Conservation (phyloP, 37 sponge, comb jelly and placozoan genomes). For the Agelas oroides region DNA sequence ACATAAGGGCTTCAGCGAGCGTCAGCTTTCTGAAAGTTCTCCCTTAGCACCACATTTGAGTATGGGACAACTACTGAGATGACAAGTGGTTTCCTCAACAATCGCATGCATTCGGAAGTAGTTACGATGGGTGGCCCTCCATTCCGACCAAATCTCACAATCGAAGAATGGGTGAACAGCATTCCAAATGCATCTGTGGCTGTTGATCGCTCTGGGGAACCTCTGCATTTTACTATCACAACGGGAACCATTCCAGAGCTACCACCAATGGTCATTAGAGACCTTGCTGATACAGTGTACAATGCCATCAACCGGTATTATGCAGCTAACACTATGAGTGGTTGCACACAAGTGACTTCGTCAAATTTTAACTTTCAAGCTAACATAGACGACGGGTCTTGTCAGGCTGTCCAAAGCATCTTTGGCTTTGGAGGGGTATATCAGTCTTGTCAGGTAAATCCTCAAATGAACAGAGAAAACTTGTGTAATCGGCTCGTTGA, state of each 20-base stretch:
- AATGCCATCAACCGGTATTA: constrained; percentile 68
- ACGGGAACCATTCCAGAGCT: no score
- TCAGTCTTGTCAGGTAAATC: no score
- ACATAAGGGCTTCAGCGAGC: constrained; percentile 57
- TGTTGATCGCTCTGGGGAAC: no score
- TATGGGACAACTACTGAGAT: constrained; percentile 4
- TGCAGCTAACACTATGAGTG: constrained; percentile 63
- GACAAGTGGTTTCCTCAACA: constrained; percentile 11
- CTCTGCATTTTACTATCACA: no score
- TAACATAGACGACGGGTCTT: no score
- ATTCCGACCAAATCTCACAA: constrained; percentile 58
- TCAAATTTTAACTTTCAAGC: constrained; percentile 77
- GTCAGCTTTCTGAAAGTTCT: constrained; percentile 53
- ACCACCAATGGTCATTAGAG: no score
- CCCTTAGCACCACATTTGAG: constrained; percentile 11
- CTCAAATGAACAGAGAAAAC: no score
- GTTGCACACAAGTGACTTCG: constrained; percentile 64
- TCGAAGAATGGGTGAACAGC: constrained; percentile 74
- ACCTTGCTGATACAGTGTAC: no score
- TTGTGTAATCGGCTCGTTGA: no score
- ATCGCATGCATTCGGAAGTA: constrained; percentile 60
- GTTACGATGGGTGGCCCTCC: constrained; percentile 72
- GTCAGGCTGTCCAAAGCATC: no score
- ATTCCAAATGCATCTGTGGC: constrained; percentile 68
- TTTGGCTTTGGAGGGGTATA: no score